Evolutionary conservation across 2,113 vertebrate species (phyloP), one percentile per base, ranked within the genome.

Genomic region (Calyptomena viridis): DNA sequence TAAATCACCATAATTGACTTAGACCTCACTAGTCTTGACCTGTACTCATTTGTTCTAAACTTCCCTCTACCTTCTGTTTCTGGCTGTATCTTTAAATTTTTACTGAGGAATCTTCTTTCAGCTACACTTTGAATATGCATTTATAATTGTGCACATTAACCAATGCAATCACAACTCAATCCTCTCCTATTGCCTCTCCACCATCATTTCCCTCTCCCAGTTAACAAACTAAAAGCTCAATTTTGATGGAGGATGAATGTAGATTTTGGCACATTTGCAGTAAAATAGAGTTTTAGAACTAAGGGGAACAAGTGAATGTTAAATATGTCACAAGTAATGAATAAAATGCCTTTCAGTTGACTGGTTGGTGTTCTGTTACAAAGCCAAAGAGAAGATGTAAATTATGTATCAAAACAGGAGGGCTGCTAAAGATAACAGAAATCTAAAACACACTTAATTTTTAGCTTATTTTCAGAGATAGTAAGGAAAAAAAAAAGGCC

Each of bases 1-100:
- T 11, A 14, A 88, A 77, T 66, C n/a, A 24, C 60, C 0, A 0
- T 46, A n/a, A 88, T 76, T 2, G 3, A 37, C 42, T 63, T 27
- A 58, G n/a, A 58, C 23, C 52, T 55, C 35, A 21, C 40, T 64
- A 5, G 47, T 85, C 49, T 37, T 50, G 18, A 30, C 40, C 28
- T 66, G 14, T 47, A 35, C 4, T 47, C 20, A 19, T 60, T 44
- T 84, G 11, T 69, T 52, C 56, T 53, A 20, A 73, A 68, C 15
- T 50, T 66, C 35, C 58, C 49, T 62, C 49, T 49, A 8, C 9
- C n/a, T 84, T 53, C 60, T 50, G 27, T 56, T 94, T 68, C 64
- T 83, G 37, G 37, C 39, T 58, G 18, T 33, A 23, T 33, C 47
- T 64, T 60, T 24, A 18, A 53, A 11, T 39, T 83, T 89, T 84